Base-by-base conservation (phyloP, 2,797 vertebrate genomes). In the Eospalax fontanierii region DNA sequence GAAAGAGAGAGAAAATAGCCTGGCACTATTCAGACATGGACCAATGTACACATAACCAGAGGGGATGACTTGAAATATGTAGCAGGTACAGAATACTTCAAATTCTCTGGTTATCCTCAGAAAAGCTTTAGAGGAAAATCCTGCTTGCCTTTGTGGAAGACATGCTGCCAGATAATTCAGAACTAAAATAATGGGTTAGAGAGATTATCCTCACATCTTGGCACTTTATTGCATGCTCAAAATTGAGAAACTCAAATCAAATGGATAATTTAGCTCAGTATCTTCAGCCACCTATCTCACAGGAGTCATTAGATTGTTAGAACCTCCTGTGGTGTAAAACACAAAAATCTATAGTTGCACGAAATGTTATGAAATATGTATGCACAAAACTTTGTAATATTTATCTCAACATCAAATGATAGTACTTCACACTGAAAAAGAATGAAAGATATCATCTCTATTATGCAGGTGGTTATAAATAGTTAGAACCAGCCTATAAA, bases 381-480 rank as follows among this genome's bases (percentile, higher is more conserved):
- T 76, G 19, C 8, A 33, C 5, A 4, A 91, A 84, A 59, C 11
- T 74, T 89, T 93, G 33, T 83, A 87, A 89, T 96, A 94, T 28
- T 78, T 68, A 89, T 7, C 33, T 2, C n/a, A 43, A 74, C 61
- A 80, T 18, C 12, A 93, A 95, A 89, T 74, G 33, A 81, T 76
- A 75, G 35, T 65, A 35, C 26, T 91, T 90, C 28, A 68, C 6
- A n/a, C 40, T 68, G 1, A 59, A 79, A 94, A 89, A 10, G 18
- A 93, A 57, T 66, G 15, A 71, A 8, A 14, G 61, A 6, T 2
- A 2, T 46, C 6, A 89, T 61, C 6, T 86, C 35, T 4, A 35
- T 35, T 19, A 59, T 14, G 50, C 15, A 87, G 6, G 61, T n/a
- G 59, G 4, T 35, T 90, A 22, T 6, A 66, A 74, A 4, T 46